phyloP scores from a whole-genome alignment of 2,888 invertebrate genomes.

The Herminia tarsipennalis region DNA sequence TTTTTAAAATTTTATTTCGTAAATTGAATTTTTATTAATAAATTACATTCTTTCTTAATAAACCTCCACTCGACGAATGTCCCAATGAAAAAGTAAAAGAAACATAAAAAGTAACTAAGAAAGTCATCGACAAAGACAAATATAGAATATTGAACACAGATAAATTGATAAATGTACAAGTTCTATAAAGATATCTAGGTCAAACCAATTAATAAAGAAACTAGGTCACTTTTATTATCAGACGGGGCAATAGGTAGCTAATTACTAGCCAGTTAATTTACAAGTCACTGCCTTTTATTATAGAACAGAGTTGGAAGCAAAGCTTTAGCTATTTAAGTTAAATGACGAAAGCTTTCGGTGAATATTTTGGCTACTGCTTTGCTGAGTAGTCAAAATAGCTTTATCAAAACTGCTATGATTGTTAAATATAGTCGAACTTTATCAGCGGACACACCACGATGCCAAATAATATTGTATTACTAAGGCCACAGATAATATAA shows the following conservation, averaged over 20 bases:
- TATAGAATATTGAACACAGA: slow-evolving; percentile 20
- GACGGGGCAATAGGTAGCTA: slow-evolving; percentile 36
- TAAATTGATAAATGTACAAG: slow-evolving; percentile 28
- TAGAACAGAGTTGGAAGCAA: background rate
- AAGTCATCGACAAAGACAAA: slow-evolving; percentile 17
- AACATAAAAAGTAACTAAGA: slow-evolving; percentile 10
- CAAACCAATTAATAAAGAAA: slow-evolving; percentile 48
- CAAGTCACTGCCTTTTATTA: slow-evolving; percentile 20
- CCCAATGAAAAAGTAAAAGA: background rate
- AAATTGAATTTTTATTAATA: too few species aligned
- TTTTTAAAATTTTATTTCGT: background rate
- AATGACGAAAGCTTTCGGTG: background rate
- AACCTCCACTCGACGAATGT: background rate
- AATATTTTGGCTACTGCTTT: background rate
- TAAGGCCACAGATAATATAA: too few species aligned
- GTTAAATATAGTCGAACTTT: too few species aligned
- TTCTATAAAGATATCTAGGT: slow-evolving; percentile 43
- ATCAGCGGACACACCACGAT: too few species aligned
- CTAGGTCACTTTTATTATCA: slow-evolving; percentile 55
- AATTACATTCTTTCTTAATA: too few species aligned
- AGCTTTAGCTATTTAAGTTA: background rate
- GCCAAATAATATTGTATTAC: too few species aligned
- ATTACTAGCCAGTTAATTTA: slow-evolving; percentile 42
- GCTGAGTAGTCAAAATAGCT: too few species aligned
- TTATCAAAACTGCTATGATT: too few species aligned